These are phyloP conservation scores for Hofmannophila pseudospretella DNA, from an alignment of 2,888 invertebrate genomes.

Conservation along the genomic window DNA sequence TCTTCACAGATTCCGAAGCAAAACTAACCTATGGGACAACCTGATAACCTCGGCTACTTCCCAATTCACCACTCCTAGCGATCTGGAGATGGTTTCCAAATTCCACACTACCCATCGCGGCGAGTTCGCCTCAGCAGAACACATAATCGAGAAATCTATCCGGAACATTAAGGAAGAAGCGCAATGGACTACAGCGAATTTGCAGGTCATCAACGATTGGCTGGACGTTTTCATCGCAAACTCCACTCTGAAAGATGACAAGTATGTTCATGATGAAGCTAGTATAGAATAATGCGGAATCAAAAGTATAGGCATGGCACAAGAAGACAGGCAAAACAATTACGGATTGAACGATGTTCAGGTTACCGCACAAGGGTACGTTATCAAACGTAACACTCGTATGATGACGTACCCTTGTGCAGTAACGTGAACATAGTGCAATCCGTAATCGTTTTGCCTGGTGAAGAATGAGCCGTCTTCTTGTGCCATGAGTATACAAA, in stretches of 20 bases:
- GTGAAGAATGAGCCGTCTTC: too few species aligned
- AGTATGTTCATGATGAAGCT: not conserved
- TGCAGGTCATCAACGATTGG: slow-evolving; percentile 86
- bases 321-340: too few species aligned
- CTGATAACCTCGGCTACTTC: slow-evolving; percentile 86
- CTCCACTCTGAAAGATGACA: slow-evolving; percentile 2
- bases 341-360: too few species aligned
- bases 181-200: slow-evolving; percentile 85
- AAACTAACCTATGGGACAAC: slow-evolving; percentile 86
- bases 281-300: too few species aligned
- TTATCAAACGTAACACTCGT: too few species aligned
- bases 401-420: too few species aligned
- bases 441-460: too few species aligned
- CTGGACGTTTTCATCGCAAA: slow-evolving; percentile 52
- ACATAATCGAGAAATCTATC: slow-evolving; percentile 84
- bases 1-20: slow-evolving; percentile 83
- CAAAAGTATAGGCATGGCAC: too few species aligned
- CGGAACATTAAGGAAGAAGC: slow-evolving; percentile 85
- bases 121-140: slow-evolving; percentile 85
- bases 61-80: slow-evolving; percentile 85
- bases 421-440: too few species aligned
- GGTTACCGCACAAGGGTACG: too few species aligned
- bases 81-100: slow-evolving; percentile 82
- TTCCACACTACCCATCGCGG: slow-evolving; percentile 80
- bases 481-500: too few species aligned